These are phyloP conservation scores for Saguinus imperator DNA, from an alignment of 2,113 vertebrate species.

Conservation along the genomic window DNA sequence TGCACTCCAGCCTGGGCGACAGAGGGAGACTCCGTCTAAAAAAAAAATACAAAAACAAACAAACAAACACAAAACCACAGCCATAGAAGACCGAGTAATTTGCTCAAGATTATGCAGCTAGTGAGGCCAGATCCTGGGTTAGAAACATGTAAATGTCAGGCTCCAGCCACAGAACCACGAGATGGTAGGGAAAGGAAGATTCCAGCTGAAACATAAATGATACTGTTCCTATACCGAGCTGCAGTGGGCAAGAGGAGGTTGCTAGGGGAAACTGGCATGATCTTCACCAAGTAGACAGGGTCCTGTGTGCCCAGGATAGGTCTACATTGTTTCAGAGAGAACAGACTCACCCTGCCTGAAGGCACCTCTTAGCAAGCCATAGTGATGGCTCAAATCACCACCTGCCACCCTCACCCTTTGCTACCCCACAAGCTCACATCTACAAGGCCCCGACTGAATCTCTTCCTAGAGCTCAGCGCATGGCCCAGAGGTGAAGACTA, in stretches of 20 bases:
- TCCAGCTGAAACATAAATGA: background rate
- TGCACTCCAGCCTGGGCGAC: no score
- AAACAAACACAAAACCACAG: no score
- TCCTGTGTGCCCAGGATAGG: background rate
- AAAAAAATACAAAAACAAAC: no score
- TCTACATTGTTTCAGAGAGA: background rate
- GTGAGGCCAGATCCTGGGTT: background rate
- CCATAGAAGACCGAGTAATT: background rate
- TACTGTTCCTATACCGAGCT: rapidly evolving
- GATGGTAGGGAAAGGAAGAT: background rate
- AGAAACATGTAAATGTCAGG: background rate
- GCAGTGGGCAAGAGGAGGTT: rapidly evolving
- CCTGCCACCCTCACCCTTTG: background rate
- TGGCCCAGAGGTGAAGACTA: background rate
- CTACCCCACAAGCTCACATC: background rate
- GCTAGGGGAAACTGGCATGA: background rate
- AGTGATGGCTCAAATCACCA: background rate
- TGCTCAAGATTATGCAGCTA: no score
- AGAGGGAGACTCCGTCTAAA: no score
- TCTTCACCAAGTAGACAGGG: background rate
- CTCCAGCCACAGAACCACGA: background rate
- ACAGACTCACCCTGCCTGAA: background rate
- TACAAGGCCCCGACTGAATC: background rate
- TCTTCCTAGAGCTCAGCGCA: background rate
- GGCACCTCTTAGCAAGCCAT: background rate